phyloP scores from a whole-genome alignment of 1,140 invertebrate genomes.

The Hesperophylax magnus region DNA sequence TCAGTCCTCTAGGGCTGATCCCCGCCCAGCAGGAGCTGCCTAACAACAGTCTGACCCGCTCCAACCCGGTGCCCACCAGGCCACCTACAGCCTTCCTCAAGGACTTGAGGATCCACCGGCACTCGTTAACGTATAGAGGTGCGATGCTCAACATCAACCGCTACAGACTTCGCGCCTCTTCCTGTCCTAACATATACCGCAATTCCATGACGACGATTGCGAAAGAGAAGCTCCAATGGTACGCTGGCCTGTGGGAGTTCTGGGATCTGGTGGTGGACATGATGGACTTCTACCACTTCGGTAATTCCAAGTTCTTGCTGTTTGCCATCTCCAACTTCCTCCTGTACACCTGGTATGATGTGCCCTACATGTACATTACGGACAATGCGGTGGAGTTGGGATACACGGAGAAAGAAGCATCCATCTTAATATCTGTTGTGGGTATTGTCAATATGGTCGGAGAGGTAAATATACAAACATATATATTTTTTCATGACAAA shows the following conservation, averaged over 20 bases:
- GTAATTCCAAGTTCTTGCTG: constrained; percentile 81
- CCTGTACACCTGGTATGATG: constrained; percentile 90
- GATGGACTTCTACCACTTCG: constrained; percentile 85
- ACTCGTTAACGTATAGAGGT: constrained; percentile 86
- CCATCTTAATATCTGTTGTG: constrained; percentile 87
- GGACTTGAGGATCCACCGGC: constrained; percentile 79
- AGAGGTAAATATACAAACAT: constrained; percentile 72
- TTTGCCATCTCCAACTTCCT: constrained; percentile 90
- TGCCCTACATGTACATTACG: constrained; percentile 88
- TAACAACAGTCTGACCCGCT: constrained; percentile 57
- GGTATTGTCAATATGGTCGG: constrained; percentile 90
- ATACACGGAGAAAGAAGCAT: constrained; percentile 81
- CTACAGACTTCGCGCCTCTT: constrained; percentile 85
- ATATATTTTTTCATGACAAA: no score
- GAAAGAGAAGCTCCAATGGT: constrained; percentile 82
- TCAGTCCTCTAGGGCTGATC: constrained; percentile 59
- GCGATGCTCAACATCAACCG: constrained; percentile 89
- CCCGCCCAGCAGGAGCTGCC: constrained; percentile 60
- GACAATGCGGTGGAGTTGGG: constrained; percentile 82
- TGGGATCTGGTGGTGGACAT: constrained; percentile 83
- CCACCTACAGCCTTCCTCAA: constrained; percentile 77
- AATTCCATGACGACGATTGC: constrained; percentile 91
- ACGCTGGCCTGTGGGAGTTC: constrained; percentile 82
- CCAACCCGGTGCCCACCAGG: constrained; percentile 62
- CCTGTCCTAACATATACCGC: constrained; percentile 89